Base-by-base conservation (phyloP, 2,797 vertebrate genomes). In the Knipowitschia caucasica region DNA sequence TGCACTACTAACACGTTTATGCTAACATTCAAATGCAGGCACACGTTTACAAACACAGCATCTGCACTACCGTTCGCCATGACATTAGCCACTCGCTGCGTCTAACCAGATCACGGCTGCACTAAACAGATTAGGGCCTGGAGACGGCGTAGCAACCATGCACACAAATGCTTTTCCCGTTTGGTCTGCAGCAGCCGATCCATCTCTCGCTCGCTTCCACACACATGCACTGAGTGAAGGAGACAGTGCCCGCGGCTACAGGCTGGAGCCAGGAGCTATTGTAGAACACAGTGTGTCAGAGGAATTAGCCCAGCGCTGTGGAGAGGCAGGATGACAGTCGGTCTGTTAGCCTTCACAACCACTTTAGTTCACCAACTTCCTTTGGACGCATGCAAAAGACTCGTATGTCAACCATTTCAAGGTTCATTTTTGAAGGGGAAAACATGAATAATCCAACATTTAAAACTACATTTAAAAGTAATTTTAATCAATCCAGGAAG, bases 71-170 rank as follows among this genome's bases (percentile, higher is more conserved):
- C 91, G 91, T 95, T 95, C 93, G 88, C 76, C 72, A 75, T 91
- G 93, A 93, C 94, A 88, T 94, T 92, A 90, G 80, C 93, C 91
- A 84, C 91, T 92, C 90, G 87, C 87, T 86, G 84, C 86, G 82
- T 67, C 83, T 95, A 98, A 98, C 90, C 86, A 91, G 93, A 97
- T 98, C 95, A 95, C 80, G 88, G 86, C 86, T 85, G 91, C 91
- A 90, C 82, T 95, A 93, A 96, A 93, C 91, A 93, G 94, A 95
- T 98, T 94, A 96, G 86, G 80, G 75, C 85, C 84, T 82, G 71
- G 83, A 91, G 87, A 90, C 81, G 49, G 85, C 87, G 64, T 78
- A 80, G 88, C 85, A 91, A 69, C 73, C 73, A 36, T 53, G 50
- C 59, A 62, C 71, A 60, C 53, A 52, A 53, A 50, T 56, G 50